These are phyloP conservation scores for Malurus elegans DNA, from an alignment of 2,113 vertebrate genomes.

Conservation along the genomic window DNA sequence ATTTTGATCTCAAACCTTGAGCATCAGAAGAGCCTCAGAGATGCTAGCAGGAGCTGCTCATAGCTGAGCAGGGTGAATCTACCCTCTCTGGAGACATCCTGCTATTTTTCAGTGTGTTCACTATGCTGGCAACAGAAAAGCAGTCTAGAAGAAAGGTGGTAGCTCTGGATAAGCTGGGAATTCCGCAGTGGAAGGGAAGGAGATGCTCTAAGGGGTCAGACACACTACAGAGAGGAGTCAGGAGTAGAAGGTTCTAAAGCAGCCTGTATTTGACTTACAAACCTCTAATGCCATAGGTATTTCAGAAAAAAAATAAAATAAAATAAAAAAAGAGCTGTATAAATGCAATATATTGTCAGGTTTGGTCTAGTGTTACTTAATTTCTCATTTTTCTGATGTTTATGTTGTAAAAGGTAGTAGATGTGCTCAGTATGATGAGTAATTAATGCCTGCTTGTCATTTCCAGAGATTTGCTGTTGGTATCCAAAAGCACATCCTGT, in stretches of 20 bases:
- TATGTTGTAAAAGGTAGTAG: neutral
- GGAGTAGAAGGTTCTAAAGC: neutral
- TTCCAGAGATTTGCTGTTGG: neutral
- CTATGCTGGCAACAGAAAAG: neutral
- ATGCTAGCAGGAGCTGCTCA: neutral
- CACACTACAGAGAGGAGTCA: rapidly evolving
- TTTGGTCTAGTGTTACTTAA: neutral
- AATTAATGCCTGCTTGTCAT: neutral
- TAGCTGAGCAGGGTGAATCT: neutral
- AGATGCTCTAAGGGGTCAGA: neutral
- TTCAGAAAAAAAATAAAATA: neutral
- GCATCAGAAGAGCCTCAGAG: neutral
- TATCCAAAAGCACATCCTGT: neutral
- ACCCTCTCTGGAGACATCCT: neutral
- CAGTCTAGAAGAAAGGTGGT: neutral
- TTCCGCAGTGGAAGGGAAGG: neutral
- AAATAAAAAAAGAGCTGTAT: neutral
- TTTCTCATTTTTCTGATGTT: neutral
- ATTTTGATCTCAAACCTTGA: neutral
- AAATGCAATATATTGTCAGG: neutral
- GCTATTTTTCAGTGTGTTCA: neutral
- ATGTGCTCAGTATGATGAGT: neutral
- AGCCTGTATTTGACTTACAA: neutral
- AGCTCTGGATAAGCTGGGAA: neutral
- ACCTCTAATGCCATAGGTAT: neutral